These are phyloP conservation scores for Harpagifer antarcticus DNA, from an alignment of 2,797 vertebrate genomes.

Conservation along the genomic window DNA sequence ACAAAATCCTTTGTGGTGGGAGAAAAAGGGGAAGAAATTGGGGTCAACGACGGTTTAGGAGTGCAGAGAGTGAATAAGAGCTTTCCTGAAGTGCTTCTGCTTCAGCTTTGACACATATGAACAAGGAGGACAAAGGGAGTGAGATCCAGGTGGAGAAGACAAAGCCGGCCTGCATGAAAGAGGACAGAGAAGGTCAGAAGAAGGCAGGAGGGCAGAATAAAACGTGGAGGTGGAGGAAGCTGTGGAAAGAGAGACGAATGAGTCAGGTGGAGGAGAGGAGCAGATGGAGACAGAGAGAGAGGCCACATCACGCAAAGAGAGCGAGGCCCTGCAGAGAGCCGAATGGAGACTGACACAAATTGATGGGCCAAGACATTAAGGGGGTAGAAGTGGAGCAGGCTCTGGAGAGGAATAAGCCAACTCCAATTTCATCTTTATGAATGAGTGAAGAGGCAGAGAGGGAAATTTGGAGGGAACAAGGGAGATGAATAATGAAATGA, in stretches of 20 bases:
- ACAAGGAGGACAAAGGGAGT: conserved; percentile 10
- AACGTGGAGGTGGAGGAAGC: conserved; percentile 41
- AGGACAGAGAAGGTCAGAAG: conserved; percentile 66
- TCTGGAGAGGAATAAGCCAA: conserved; percentile 70
- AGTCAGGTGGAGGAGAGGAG: conserved; percentile 66
- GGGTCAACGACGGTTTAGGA: conserved; percentile 34
- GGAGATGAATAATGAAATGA: conserved; percentile 72
- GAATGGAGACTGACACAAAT: conserved; percentile 72
- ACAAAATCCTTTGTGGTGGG: conserved; percentile 27
- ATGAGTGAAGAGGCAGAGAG: conserved; percentile 66
- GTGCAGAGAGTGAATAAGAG: conserved; percentile 1
- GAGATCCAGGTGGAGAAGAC: conserved; percentile 41
- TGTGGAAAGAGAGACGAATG: conserved; percentile 42
- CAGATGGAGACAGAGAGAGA: conserved; percentile 73
- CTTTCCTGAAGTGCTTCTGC: conserved; percentile 18
- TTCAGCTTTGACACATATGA: conserved; percentile 36
- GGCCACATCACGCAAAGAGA: conserved; percentile 51
- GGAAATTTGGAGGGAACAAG: conserved; percentile 60
- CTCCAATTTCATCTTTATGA: conserved; percentile 72
- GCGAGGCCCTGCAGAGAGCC: conserved; percentile 55
- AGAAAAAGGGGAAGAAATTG: conserved; percentile 22
- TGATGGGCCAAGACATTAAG: conserved; percentile 67
- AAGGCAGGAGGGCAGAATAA: conserved; percentile 46
- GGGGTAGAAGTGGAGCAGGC: conserved; percentile 61
- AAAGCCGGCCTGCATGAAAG: conserved; percentile 8